Evolutionary conservation across 1,140 invertebrate species (phyloP).

Genomic region (Macrobrachium nipponense): DNA sequence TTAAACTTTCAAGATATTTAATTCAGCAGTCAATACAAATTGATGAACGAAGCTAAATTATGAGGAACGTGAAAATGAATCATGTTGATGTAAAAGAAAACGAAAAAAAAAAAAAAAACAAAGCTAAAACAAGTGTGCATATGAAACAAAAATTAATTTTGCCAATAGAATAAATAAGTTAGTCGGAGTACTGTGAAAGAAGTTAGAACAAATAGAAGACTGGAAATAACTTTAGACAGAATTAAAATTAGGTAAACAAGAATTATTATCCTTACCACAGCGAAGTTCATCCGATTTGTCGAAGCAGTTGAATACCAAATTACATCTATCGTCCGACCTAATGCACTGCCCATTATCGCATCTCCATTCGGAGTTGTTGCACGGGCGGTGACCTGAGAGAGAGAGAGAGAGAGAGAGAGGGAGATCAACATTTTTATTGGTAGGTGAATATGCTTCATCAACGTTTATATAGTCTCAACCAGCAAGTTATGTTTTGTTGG

Average conservation of each 20-base stretch:
- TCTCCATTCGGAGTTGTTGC: slow-evolving; percentile 13
- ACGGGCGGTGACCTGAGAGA: slow-evolving; percentile 7
- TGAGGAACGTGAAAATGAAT: too few relatives aligned
- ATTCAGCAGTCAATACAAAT: too few relatives aligned
- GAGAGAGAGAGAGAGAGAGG: background rate
- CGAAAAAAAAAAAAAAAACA: too few relatives aligned
- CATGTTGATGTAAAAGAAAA: too few relatives aligned
- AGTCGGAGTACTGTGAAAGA: background rate
- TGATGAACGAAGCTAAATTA: too few relatives aligned
- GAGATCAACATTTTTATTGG: background rate
- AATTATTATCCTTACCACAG: slow-evolving; percentile 12
- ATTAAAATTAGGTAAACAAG: background rate
- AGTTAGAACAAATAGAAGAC: background rate
- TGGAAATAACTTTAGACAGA: too few relatives aligned
- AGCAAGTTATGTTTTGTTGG: too few relatives aligned
- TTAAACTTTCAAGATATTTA: too few relatives aligned
- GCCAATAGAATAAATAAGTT: background rate
- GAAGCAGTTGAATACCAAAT: slow-evolving; percentile 6
- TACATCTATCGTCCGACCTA: background rate
- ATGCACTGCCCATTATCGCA: slow-evolving; percentile 20
- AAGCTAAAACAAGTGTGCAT: background rate
- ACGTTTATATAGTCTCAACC: too few relatives aligned
- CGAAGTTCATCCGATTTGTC: slow-evolving; percentile 26
- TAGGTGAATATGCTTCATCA: too few relatives aligned
- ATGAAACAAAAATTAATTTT: background rate